A percentile compares a stretch with the other conserved stretches of the same genome.
Evolutionary conservation across 2,888 invertebrate genomes (phyloP).

Genomic region (Gnatocerus cornutus): DNA sequence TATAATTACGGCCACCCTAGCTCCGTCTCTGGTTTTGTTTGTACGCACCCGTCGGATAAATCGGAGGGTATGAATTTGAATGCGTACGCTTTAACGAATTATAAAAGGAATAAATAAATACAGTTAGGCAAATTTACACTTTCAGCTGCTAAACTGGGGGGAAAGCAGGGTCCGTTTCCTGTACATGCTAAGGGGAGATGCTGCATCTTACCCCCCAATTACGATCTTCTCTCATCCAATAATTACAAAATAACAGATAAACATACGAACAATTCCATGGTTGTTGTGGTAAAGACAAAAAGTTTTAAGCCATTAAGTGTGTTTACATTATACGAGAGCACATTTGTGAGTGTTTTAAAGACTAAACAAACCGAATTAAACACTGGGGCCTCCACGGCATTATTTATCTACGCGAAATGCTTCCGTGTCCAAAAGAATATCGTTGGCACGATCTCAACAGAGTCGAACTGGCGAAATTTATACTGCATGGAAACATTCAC

Average conservation of each 20-base stretch:
- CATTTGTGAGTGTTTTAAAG: slow-evolving; percentile 56
- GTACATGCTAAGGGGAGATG: slow-evolving; percentile 34
- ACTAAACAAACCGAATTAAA: slow-evolving; percentile 58
- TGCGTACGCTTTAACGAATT: slow-evolving; percentile 68
- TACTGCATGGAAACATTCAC: slow-evolving; percentile 23
- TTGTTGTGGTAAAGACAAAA: slow-evolving; percentile 44
- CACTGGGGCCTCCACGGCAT: slow-evolving; percentile 42
- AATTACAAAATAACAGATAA: slow-evolving; percentile 41
- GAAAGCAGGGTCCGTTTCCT: slow-evolving; percentile 46
- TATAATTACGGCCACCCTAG: slow-evolving; percentile 68
- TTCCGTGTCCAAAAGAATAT: slow-evolving; percentile 52
- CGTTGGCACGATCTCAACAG: slow-evolving; percentile 46
- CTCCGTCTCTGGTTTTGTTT: slow-evolving; percentile 61
- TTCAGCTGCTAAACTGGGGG: slow-evolving; percentile 65
- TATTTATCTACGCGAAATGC: slow-evolving; percentile 52
- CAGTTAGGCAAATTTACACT: slow-evolving; percentile 70
- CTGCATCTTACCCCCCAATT: slow-evolving; percentile 17
- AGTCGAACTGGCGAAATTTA: slow-evolving; percentile 24
- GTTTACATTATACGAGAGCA: slow-evolving; percentile 52
- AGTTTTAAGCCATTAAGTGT: slow-evolving; percentile 46
- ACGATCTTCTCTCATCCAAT: slow-evolving; percentile 27
- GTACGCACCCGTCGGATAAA: slow-evolving; percentile 67
- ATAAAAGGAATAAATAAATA: slow-evolving; percentile 70
- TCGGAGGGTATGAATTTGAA: slow-evolving; percentile 70
- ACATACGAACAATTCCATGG: slow-evolving; percentile 36